Evolutionary conservation across 1,140 invertebrate species (phyloP), one percentile per base, ranked within the genome.

Genomic region (Drosophila setifemur): DNA sequence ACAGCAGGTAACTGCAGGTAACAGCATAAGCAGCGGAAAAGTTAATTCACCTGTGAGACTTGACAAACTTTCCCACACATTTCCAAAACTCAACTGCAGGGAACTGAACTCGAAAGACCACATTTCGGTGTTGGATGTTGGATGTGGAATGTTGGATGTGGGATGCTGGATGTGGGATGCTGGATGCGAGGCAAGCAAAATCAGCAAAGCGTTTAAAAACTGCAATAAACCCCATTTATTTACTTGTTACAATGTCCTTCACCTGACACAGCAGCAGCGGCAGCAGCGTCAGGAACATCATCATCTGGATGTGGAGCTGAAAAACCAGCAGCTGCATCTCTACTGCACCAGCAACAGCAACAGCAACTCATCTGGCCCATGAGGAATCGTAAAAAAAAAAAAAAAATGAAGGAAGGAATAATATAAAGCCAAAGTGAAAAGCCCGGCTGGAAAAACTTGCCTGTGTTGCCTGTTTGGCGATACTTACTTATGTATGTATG

Each of bases 121-220:
- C 58, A 73, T 55, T n/a, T n/a, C n/a, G n/a, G n/a, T n/a, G n/a
- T n/a, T n/a, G n/a, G n/a, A n/a, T n/a, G n/a, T n/a, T n/a, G n/a
- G n/a, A n/a, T n/a, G n/a, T n/a, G n/a, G n/a, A n/a, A n/a, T n/a
- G n/a, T n/a, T n/a, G n/a, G n/a, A n/a, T n/a, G n/a, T n/a, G n/a
- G n/a, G n/a, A n/a, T n/a, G n/a, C n/a, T n/a, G n/a, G n/a, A n/a
- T n/a, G n/a, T n/a, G n/a, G n/a, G n/a, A n/a, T n/a, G n/a, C n/a
- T n/a, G n/a, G n/a, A 82, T 82, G 82, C 76, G 78, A 82, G 61
- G 64, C 26, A 63, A 61, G 72, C 63, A 55, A 83, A 83, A 83
- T 83, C 79, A 83, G 79, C 79, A 83, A 83, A 78, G 79, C 79
- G 79, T 83, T 83, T 85, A 83, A 85, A 83, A 83, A 83, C 70